phyloP scores from a whole-genome alignment of 1,140 invertebrate genomes.

The Tetragonula clypearis region DNA sequence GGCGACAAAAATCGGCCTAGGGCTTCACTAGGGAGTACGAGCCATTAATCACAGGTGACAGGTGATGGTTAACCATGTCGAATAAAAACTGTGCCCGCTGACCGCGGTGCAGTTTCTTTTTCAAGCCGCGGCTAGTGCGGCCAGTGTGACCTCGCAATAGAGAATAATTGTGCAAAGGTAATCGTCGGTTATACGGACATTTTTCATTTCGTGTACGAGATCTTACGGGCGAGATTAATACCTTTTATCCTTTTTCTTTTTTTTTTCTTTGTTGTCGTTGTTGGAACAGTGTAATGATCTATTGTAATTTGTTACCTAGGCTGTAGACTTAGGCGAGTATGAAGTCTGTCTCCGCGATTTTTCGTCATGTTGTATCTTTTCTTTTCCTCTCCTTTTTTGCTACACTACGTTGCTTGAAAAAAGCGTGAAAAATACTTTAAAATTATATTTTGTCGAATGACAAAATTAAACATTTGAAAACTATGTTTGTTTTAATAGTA shows the following conservation, averaged over 20 bases:
- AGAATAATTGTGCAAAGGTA: neutral
- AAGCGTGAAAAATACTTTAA: no score
- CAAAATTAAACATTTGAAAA: no score
- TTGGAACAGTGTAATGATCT: neutral
- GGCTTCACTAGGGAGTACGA: constrained; percentile 43
- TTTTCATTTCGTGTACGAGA: neutral
- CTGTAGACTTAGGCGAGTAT: no score
- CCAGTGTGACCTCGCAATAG: neutral
- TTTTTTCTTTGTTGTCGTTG: neutral
- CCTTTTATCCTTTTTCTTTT: no score
- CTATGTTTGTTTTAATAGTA: no score
- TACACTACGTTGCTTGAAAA: no score
- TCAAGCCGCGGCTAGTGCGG: neutral
- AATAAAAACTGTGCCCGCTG: constrained; percentile 49
- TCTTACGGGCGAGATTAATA: neutral
- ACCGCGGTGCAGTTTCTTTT: constrained; percentile 20
- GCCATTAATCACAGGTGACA: constrained; percentile 55
- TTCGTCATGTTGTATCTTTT: no score
- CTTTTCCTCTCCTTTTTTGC: no score
- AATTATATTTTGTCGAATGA: no score
- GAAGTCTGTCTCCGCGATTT: no score
- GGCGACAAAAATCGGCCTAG: constrained; percentile 55
- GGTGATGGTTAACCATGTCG: constrained; percentile 53
- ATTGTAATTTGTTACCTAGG: no score
- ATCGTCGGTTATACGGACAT: neutral